phyloP scores from a whole-genome alignment of 2,888 invertebrate genomes.

The Troides helena region DNA sequence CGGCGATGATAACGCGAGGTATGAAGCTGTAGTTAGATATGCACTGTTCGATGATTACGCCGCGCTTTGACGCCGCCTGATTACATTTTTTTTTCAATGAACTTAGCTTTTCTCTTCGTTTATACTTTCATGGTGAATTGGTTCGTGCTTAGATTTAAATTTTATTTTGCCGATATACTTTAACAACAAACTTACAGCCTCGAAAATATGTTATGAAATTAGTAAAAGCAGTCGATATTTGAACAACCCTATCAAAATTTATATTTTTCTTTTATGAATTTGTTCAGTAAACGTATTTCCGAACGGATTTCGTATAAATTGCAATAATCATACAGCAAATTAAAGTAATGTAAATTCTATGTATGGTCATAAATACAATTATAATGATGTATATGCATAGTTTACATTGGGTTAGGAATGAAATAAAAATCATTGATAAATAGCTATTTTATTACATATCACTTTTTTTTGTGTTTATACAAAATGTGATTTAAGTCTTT shows the following conservation, averaged over 20 bases:
- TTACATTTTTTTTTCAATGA: slow-evolving; percentile 55
- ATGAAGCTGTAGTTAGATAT: slow-evolving; percentile 74
- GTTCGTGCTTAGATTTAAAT: slow-evolving; percentile 13
- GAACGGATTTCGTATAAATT: neutral
- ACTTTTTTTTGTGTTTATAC: neutral
- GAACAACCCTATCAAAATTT: neutral
- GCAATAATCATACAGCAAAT: too few relatives aligned
- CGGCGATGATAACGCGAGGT: slow-evolving; percentile 71
- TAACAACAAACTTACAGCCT: neutral
- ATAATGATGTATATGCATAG: neutral
- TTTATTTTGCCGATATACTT: slow-evolving; percentile 2
- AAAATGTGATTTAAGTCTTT: neutral
- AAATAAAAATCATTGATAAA: neutral
- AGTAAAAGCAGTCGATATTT: neutral
- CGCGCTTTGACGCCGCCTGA: slow-evolving; percentile 47
- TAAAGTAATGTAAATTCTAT: neutral
- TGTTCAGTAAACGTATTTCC: neutral
- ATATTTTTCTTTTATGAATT: neutral
- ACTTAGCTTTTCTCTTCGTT: slow-evolving; percentile 34
- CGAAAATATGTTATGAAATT: neutral
- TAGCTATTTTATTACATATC: neutral
- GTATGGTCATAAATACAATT: neutral
- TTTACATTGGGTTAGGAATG: neutral
- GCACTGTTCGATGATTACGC: slow-evolving; percentile 62
- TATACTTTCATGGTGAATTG: slow-evolving; percentile 20